A percentile compares a stretch with the other conserved stretches of the same genome.
Evolutionary conservation across 2,797 vertebrate species (phyloP).

Genomic region (Silurus lanzhouensis): DNA sequence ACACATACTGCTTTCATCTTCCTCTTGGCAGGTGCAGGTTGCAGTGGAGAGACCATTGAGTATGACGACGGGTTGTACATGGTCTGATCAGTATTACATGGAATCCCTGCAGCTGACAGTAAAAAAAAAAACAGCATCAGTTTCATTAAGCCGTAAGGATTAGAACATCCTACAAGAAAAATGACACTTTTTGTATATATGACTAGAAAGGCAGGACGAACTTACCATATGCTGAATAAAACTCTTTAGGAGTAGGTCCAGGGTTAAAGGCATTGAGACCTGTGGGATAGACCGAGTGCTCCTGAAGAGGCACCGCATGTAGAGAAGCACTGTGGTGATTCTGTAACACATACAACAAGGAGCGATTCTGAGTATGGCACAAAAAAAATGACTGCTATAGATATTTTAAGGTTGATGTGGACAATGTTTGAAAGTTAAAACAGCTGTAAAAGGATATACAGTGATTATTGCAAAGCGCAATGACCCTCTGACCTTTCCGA

Average conservation of each 20-base stretch:
- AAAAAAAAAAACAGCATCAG: background rate
- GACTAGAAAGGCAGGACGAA: background rate
- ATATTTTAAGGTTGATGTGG: background rate
- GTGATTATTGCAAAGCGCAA: background rate
- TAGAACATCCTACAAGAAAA: background rate
- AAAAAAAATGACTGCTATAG: background rate
- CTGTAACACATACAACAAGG: slow-evolving; percentile 64
- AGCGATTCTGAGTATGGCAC: background rate
- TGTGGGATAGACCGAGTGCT: slow-evolving; percentile 92
- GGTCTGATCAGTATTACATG: slow-evolving; percentile 89
- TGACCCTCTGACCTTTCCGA: background rate
- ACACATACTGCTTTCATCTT: slow-evolving; percentile 95
- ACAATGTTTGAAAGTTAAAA: background rate
- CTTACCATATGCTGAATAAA: slow-evolving; percentile 91
- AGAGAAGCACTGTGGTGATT: slow-evolving; percentile 92
- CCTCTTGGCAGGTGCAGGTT: slow-evolving; percentile 92
- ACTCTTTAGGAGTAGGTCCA: slow-evolving; percentile 92
- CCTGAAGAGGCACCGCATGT: slow-evolving; percentile 91
- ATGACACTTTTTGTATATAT: background rate
- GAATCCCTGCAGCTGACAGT: slow-evolving; percentile 74
- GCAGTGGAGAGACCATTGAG: slow-evolving; percentile 98
- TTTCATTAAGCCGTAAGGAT: background rate
- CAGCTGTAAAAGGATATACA: background rate
- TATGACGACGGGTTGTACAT: slow-evolving; percentile 89
- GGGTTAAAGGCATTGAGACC: slow-evolving; percentile 92